A percentile compares a stretch with the other conserved stretches of the same genome.
These are phyloP conservation scores for Hypomecis punctinalis DNA, from an alignment of 2,888 invertebrate genomes.

Conservation along the genomic window DNA sequence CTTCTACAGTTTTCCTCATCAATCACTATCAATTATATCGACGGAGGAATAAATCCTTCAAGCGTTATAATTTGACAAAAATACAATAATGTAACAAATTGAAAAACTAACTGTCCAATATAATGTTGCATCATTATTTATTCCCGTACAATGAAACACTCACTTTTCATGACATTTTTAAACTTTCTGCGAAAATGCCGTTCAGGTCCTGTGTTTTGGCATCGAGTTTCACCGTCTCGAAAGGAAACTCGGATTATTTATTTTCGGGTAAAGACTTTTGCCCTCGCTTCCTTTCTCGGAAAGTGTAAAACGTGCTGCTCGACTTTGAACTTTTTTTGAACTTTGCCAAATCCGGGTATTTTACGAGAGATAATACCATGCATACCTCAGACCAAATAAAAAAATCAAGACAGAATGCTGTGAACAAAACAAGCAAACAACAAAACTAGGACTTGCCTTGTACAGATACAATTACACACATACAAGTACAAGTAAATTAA, in stretches of 20 bases:
- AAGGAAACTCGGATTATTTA: conserved; percentile 43
- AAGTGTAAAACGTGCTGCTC: conserved; percentile 20
- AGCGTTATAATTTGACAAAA: too few relatives aligned
- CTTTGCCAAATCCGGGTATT: neutral
- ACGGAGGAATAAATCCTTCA: too few relatives aligned
- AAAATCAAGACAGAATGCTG: too few relatives aligned
- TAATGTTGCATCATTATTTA: conserved; percentile 3
- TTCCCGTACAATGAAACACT: conserved; percentile 12
- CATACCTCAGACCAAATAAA: too few relatives aligned
- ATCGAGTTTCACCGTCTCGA: conserved; percentile 33
- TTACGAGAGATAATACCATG: neutral
- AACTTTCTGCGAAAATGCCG: conserved; percentile 39
- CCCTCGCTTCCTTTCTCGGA: conserved; percentile 42
- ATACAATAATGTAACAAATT: too few relatives aligned
- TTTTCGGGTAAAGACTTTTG: conserved; percentile 44
- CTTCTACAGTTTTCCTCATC: too few relatives aligned
- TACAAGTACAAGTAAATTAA: too few relatives aligned
- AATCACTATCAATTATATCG: too few relatives aligned
- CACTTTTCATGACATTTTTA: conserved; percentile 28
- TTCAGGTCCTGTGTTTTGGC: conserved; percentile 41
- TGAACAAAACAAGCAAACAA: too few relatives aligned
- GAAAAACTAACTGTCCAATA: too few relatives aligned
- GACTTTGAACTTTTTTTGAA: conserved; percentile 6
- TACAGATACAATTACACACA: too few relatives aligned
- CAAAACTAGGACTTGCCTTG: too few relatives aligned